Percentiles rank a stretch among this genome's conserved stretches.
phyloP scores from a whole-genome alignment of 92 coral and sea anemone species.

The Scolanthus callimorphus region DNA sequence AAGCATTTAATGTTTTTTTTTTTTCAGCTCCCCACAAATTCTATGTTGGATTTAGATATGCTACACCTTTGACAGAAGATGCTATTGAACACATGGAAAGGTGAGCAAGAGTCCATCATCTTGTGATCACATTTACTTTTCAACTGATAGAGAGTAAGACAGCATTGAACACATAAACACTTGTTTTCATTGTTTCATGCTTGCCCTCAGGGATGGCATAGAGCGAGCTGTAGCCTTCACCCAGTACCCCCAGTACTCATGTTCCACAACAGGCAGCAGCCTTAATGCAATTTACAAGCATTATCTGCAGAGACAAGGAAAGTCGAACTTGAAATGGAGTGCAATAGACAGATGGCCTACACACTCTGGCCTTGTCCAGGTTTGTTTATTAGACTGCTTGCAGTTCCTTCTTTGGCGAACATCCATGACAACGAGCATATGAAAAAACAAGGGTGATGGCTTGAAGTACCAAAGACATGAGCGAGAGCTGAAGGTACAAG shows the following conservation, averaged over 20 bases:
- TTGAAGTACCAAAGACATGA: too few species aligned
- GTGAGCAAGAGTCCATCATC: too few species aligned
- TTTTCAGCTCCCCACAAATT: slow-evolving; percentile 85
- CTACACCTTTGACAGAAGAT: slow-evolving; percentile 88
- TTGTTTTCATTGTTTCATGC: too few species aligned
- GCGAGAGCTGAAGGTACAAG: too few species aligned
- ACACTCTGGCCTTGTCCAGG: slow-evolving; percentile 91
- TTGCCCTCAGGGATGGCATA: slow-evolving; percentile 67
- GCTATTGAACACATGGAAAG: slow-evolving; percentile 90
- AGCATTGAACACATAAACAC: too few species aligned
- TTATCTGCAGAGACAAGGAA: slow-evolving; percentile 55
- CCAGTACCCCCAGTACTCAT: slow-evolving; percentile 97
- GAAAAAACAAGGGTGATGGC: too few species aligned
- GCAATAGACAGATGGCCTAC: slow-evolving; percentile 98
- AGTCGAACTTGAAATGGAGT: slow-evolving; percentile 78
- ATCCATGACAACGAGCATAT: too few species aligned
- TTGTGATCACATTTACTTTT: too few species aligned
- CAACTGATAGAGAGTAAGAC: too few species aligned
- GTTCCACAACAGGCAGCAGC: slow-evolving; percentile 99
- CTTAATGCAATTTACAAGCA: slow-evolving; percentile 90
- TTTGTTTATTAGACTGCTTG: too few species aligned
- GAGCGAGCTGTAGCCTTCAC: slow-evolving; percentile 94
- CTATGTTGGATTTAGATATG: slow-evolving; percentile 98
- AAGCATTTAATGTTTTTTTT: too few species aligned
- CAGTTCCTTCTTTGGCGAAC: too few species aligned